Base-by-base conservation (phyloP, 2,888 invertebrate genomes). In the Lepetodrilus schrolli region DNA sequence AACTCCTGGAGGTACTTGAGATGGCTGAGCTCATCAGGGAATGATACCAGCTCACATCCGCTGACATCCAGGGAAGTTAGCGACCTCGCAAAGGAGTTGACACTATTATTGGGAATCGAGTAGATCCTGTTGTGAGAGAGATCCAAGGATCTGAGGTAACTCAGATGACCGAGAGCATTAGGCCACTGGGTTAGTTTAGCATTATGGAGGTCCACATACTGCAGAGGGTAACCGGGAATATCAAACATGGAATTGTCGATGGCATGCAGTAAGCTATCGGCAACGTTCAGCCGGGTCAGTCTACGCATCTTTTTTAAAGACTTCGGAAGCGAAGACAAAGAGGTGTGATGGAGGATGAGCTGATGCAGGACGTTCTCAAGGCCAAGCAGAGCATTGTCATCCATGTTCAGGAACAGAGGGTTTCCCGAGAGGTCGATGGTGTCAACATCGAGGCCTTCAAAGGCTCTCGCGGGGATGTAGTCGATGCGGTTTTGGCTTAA, bases 121-220 rank as follows among this genome's bases (percentile, higher is more conserved):
- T 26, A 13, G 13, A 73, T 49, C n/a, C 23, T 10, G 26, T 73
- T 73, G 10, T 38, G 37, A 20, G 68, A 49, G 10, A 68, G 13
- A 21, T 73, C 73, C n/a, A 73, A 17, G 8, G 26, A 17, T 13
- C 17, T 49, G 4, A 73, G 50, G 8, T 66, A 23, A 17, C 13
- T n/a, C 49, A 73, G 66, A n/a, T 66, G n/a, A 13, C 37, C 23
- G 5, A 73, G 10, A 37, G 49, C 48, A 37, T n/a, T 26, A 10
- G 73, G 73, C 73, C 73, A 73, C 13, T 48, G 66, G 7, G 68
- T 73, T 4, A 73, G 66, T 47, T 72, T 58, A 4, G 66, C 17
- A 2, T 47, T 13, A 17, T 47, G 58, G 26, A 65, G 34, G 48
- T 72, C 36, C n/a, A 72, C 7, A n/a, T 47, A n/a, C 7, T 72